Conservation (phyloP, 2,113 vertebrate genomes). For the Callionymus lyra region DNA sequence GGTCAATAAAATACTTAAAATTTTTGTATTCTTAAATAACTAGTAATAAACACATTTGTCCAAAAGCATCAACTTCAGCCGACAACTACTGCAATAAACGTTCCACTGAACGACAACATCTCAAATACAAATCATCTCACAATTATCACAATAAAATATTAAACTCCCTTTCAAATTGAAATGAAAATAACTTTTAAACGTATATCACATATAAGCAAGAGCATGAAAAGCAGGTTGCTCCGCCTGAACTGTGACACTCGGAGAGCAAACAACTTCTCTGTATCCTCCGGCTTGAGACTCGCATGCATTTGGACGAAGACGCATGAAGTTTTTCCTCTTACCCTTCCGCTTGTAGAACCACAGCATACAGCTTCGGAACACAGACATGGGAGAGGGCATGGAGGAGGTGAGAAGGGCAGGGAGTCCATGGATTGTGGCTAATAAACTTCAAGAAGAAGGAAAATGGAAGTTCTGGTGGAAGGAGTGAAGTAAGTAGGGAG, state of each 20-base stretch:
- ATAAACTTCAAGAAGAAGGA: conserved; percentile 57
- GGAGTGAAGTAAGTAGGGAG: conserved; percentile 40
- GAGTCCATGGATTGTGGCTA: conserved; percentile 51
- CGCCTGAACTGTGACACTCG: conserved; percentile 30
- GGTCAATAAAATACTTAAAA: no score
- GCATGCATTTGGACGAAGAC: conserved; percentile 39
- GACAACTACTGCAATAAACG: no score
- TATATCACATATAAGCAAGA: no score
- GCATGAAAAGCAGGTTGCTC: conserved; percentile 12
- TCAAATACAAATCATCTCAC: no score
- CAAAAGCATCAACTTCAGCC: no score
- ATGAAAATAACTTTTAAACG: no score
- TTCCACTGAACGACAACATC: no score
- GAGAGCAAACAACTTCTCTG: conserved; percentile 31
- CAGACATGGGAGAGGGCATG: conserved; percentile 96
- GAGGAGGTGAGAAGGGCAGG: conserved; percentile 65
- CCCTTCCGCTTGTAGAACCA: conserved; percentile 97
- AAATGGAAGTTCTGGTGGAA: conserved; percentile 28
- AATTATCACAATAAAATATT: no score
- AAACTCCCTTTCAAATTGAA: no score
- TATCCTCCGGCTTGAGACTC: conserved; percentile 12
- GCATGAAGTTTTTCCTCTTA: conserved; percentile 72
- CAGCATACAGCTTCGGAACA: conserved; percentile 98
- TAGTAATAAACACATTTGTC: no score
- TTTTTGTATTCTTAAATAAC: no score